Percentiles rank a stretch among this genome's conserved stretches.
Evolutionary conservation across 2,888 invertebrate species (phyloP).

Genomic region (Glyphotaelius pellucidus): DNA sequence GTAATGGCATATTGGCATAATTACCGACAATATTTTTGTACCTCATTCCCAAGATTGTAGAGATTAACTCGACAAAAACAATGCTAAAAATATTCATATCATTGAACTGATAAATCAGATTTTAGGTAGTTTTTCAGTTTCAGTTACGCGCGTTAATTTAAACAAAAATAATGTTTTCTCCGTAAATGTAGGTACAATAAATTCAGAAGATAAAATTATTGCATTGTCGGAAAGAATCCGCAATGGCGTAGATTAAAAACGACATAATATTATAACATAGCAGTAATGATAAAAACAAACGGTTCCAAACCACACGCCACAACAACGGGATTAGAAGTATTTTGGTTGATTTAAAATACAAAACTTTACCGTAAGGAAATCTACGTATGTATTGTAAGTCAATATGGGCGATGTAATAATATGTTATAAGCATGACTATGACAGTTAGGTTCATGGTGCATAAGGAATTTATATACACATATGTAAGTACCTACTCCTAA

Average conservation of each 20-base stretch:
- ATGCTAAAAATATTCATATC: no score
- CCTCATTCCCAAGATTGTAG: no score
- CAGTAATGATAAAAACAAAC: conserved; percentile 20
- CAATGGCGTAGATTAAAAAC: neutral
- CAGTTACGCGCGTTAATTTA: no score
- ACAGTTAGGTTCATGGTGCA: neutral
- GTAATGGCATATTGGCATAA: no score
- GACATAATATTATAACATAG: neutral
- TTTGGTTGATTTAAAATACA: conserved; percentile 15
- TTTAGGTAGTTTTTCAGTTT: no score
- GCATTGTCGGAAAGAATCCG: neutral
- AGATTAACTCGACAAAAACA: no score
- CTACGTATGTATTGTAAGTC: neutral
- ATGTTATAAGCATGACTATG: neutral
- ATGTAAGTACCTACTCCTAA: neutral
- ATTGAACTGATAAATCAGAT: no score
- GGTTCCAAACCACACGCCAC: conserved; percentile 20
- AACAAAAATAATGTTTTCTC: no score
- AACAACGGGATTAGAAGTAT: conserved; percentile 19
- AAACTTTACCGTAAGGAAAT: conserved; percentile 30
- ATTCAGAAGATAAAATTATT: neutral
- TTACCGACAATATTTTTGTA: no score
- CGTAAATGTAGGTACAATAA: neutral
- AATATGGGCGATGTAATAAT: neutral
- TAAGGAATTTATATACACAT: neutral